phyloP scores from a whole-genome alignment of 2,797 vertebrate genomes.

The Chlorospingus semifuscus region DNA sequence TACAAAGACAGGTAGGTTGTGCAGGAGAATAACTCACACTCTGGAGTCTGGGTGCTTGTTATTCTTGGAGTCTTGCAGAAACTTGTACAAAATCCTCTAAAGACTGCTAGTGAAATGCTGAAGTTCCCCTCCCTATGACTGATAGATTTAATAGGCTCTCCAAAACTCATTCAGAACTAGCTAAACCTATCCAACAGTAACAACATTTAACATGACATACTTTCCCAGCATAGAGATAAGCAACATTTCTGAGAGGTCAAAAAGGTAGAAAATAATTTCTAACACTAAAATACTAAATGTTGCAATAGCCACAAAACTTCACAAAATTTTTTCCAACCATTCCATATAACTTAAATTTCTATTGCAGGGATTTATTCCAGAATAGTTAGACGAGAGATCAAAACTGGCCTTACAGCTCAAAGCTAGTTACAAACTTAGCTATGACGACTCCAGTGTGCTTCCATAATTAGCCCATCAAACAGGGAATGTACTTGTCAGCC shows the following conservation, averaged over 20 bases:
- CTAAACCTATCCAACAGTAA: background rate
- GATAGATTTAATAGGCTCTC: background rate
- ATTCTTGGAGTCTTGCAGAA: background rate
- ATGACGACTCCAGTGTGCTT: slow-evolving; percentile 2
- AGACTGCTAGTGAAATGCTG: background rate
- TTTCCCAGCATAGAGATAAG: background rate
- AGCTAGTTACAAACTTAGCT: slow-evolving; percentile 49
- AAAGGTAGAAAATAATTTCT: background rate
- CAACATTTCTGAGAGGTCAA: background rate
- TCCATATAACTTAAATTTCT: background rate
- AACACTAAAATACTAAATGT: background rate
- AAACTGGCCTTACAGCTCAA: slow-evolving; percentile 49
- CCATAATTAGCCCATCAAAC: slow-evolving; percentile 68
- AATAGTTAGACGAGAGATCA: background rate
- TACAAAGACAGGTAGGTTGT: background rate
- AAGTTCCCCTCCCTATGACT: background rate
- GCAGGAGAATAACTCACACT: background rate
- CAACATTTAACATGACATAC: background rate
- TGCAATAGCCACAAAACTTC: background rate
- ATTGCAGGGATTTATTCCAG: background rate
- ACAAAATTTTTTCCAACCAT: background rate
- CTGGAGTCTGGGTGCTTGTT: background rate
- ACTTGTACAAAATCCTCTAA: background rate
- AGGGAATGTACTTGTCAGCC: slow-evolving; percentile 61
- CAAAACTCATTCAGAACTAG: background rate